phyloP scores from a whole-genome alignment of 2,113 vertebrate species.

The Sylvilagus bachmani region DNA sequence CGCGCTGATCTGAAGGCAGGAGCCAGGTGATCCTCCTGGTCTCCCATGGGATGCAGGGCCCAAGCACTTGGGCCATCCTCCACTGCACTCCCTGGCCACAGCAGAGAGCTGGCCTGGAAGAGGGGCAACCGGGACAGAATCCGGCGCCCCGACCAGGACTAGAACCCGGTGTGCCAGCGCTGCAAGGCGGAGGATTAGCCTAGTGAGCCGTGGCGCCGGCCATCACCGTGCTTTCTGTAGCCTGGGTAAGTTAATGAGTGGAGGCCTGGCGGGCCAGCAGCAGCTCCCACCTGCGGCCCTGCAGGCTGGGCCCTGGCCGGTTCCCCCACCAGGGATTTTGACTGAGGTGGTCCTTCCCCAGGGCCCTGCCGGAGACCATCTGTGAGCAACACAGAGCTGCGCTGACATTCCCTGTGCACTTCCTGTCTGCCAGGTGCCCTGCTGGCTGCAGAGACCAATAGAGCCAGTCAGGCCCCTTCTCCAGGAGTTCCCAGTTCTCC shows the following conservation, averaged over 20 bases:
- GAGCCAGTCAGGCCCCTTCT: constrained; percentile 61
- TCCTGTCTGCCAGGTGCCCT: neutral
- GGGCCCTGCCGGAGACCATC: constrained; percentile 19
- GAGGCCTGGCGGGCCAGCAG: neutral
- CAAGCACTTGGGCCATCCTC: too few relatives aligned
- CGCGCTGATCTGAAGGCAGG: too few relatives aligned
- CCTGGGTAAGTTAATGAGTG: neutral
- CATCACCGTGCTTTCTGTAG: neutral
- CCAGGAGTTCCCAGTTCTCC: constrained; percentile 73
- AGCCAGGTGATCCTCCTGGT: too few relatives aligned
- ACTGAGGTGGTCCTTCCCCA: constrained; percentile 23
- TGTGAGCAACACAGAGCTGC: constrained; percentile 12
- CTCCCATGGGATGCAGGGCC: too few relatives aligned
- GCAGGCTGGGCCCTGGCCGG: neutral
- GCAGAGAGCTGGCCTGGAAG: too few relatives aligned
- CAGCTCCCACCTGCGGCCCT: neutral
- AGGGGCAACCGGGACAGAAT: too few relatives aligned
- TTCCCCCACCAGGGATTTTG: constrained; percentile 3
- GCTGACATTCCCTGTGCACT: neutral
- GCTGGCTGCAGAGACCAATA: constrained; percentile 37
- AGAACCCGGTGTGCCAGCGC: too few relatives aligned
- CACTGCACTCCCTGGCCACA: too few relatives aligned
- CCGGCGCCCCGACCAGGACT: too few relatives aligned
- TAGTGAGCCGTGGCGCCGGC: too few relatives aligned
- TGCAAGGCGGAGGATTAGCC: too few relatives aligned